Conservation (phyloP, 2,888 invertebrate genomes). For the Harpalus rufipes region DNA sequence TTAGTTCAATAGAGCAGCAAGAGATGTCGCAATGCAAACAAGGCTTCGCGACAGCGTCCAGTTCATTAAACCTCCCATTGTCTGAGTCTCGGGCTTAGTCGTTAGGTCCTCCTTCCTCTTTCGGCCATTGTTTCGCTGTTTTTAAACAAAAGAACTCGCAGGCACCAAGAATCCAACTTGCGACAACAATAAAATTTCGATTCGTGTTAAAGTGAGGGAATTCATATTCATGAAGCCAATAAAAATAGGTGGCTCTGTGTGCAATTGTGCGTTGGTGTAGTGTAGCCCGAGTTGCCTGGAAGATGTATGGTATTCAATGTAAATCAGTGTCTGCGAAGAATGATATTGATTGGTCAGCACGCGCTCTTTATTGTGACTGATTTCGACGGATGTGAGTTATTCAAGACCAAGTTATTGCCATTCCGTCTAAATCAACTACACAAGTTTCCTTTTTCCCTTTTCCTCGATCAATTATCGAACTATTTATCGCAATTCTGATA, state of each 20-base stretch:
- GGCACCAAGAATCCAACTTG: conserved; percentile 44
- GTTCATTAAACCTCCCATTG: conserved; percentile 62
- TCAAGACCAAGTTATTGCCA: neutral
- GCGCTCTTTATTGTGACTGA: conserved; percentile 71
- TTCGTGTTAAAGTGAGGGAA: conserved; percentile 70
- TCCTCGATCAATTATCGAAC: neutral
- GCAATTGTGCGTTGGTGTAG: conserved; percentile 54
- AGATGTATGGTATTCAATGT: conserved; percentile 77
- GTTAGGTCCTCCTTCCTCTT: conserved; percentile 39
- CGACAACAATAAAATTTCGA: conserved; percentile 66
- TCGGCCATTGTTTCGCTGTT: conserved; percentile 58
- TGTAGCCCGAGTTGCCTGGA: conserved; percentile 30
- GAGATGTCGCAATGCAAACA: conserved; percentile 24
- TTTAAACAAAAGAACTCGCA: conserved; percentile 60
- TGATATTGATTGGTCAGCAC: conserved; percentile 74
- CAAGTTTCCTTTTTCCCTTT: neutral
- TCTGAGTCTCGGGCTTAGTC: conserved; percentile 22
- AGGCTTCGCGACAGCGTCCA: conserved; percentile 14
- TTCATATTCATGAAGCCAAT: conserved; percentile 75
- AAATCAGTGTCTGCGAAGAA: conserved; percentile 74
- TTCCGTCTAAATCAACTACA: neutral
- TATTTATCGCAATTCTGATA: no score
- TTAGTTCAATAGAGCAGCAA: conserved; percentile 4
- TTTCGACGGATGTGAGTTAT: conserved; percentile 11
- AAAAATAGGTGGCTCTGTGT: conserved; percentile 70